Percentiles rank a stretch among this genome's conserved stretches.
Evolutionary conservation across 2,113 vertebrate species (phyloP).

Genomic region (Tapirus terrestris): DNA sequence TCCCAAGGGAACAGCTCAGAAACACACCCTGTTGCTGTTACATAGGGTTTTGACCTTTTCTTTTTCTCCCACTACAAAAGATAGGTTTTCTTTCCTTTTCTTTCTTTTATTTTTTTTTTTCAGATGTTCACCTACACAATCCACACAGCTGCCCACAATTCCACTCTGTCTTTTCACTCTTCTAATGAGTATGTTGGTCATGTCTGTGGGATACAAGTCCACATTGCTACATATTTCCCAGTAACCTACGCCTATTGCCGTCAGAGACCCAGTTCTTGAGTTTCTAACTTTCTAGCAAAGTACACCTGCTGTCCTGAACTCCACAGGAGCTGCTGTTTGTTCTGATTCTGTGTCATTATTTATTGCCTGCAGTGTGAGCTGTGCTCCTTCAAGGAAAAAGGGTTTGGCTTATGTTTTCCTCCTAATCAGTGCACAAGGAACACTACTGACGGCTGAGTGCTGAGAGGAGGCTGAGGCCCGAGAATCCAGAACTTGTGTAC

Average conservation of each 20-base stretch:
- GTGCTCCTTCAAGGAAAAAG: constrained; percentile 64
- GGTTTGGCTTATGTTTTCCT: constrained; percentile 58
- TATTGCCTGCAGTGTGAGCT: constrained; percentile 56
- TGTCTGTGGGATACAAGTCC: constrained; percentile 19
- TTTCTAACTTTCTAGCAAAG: constrained; percentile 66
- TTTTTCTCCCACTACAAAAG: not conserved
- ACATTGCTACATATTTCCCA: not conserved
- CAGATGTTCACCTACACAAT: not conserved
- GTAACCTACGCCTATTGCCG: not conserved
- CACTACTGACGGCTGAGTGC: not conserved
- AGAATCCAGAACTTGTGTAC: not conserved
- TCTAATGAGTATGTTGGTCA: not conserved
- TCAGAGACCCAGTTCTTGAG: constrained; percentile 22
- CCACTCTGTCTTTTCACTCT: not conserved
- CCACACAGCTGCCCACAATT: not conserved
- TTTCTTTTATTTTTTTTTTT: not conserved
- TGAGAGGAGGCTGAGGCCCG: not conserved
- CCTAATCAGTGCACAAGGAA: constrained; percentile 50
- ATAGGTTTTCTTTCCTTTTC: not conserved
- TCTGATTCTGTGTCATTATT: constrained; percentile 62
- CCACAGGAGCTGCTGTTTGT: constrained; percentile 50
- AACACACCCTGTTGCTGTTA: not conserved
- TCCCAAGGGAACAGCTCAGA: not conserved
- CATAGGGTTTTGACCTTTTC: not conserved
- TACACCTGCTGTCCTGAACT: constrained; percentile 22